A percentile compares a stretch with the other conserved stretches of the same genome.
Evolutionary conservation across 2,888 invertebrate species (phyloP).

Genomic region (Diploptera punctata): DNA sequence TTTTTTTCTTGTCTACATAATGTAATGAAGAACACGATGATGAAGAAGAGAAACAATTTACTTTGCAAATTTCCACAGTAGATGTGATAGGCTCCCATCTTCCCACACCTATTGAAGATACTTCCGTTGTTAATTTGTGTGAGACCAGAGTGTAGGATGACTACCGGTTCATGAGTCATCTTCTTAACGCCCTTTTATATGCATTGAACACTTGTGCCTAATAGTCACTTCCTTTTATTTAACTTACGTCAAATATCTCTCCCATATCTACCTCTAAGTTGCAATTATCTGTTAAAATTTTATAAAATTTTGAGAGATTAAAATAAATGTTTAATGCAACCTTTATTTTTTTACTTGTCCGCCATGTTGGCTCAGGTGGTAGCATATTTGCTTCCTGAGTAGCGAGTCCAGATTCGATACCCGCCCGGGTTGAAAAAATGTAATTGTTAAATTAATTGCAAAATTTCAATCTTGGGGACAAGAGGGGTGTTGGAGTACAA

Average conservation of each 20-base stretch:
- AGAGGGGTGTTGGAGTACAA: no score
- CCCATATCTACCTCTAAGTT: not conserved
- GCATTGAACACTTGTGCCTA: not conserved
- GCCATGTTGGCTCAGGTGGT: no score
- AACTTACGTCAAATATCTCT: not conserved
- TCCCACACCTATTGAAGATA: constrained; percentile 19
- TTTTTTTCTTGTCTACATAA: not conserved
- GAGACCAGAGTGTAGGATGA: constrained; percentile 2
- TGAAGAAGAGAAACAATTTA: not conserved
- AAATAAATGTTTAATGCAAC: no score
- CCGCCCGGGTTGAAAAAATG: no score
- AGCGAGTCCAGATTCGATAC: no score
- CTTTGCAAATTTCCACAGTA: constrained; percentile 13
- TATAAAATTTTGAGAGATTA: no score
- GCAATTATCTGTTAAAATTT: no score
- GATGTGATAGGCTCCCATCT: not conserved
- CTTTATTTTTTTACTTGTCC: no score
- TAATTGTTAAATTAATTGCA: no score
- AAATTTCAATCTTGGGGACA: no score
- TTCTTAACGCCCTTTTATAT: not conserved
- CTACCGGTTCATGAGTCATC: not conserved
- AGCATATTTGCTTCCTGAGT: no score
- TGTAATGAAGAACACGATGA: not conserved
- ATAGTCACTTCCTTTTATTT: not conserved
- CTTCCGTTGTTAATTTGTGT: not conserved